Evolutionary conservation across 2,888 invertebrate species (phyloP).

Genomic region (Chorisops tibialis): DNA sequence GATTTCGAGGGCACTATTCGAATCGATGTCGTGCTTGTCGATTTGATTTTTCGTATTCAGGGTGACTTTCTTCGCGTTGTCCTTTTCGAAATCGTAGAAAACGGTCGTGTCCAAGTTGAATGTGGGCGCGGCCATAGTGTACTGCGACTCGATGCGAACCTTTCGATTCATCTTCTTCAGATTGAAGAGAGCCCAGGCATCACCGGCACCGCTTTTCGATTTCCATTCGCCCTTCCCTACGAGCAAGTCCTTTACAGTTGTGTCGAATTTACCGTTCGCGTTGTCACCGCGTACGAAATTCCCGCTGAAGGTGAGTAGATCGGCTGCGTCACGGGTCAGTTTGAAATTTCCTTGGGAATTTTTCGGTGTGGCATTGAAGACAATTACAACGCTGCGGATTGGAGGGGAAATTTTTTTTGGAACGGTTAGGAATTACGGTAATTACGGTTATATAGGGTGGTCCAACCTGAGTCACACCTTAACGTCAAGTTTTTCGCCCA

Average conservation of each 20-base stretch:
- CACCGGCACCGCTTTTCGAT: slow-evolving; percentile 64
- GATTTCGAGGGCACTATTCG: slow-evolving; percentile 59
- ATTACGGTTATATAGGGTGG: too few species aligned
- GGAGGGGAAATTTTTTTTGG: too few species aligned
- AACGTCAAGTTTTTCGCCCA: too few species aligned
- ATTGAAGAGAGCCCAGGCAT: slow-evolving; percentile 49
- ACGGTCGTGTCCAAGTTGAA: slow-evolving; percentile 63
- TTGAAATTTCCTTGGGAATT: slow-evolving; percentile 51
- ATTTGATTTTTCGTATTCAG: slow-evolving; percentile 13
- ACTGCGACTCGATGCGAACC: slow-evolving; percentile 61
- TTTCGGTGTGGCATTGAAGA: slow-evolving; percentile 43
- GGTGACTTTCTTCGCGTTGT: slow-evolving; percentile 54
- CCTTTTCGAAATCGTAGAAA: slow-evolving; percentile 66
- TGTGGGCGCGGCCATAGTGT: slow-evolving; percentile 59
- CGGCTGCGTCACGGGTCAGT: slow-evolving; percentile 41
- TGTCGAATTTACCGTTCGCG: slow-evolving; percentile 55
- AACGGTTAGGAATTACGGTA: too few species aligned
- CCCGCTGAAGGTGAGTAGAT: slow-evolving; percentile 39
- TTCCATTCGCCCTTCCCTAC: slow-evolving; percentile 60
- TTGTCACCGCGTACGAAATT: slow-evolving; percentile 47
- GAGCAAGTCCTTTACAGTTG: slow-evolving; percentile 61
- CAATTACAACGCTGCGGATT: slow-evolving; percentile 40
- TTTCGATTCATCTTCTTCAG: slow-evolving; percentile 57
- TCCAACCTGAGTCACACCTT: too few species aligned
- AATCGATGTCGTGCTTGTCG: slow-evolving; percentile 53